A percentile compares a stretch with the other conserved stretches of the same genome.
Conservation (phyloP, 1,140 invertebrate genomes). For the Prorops nasuta region DNA sequence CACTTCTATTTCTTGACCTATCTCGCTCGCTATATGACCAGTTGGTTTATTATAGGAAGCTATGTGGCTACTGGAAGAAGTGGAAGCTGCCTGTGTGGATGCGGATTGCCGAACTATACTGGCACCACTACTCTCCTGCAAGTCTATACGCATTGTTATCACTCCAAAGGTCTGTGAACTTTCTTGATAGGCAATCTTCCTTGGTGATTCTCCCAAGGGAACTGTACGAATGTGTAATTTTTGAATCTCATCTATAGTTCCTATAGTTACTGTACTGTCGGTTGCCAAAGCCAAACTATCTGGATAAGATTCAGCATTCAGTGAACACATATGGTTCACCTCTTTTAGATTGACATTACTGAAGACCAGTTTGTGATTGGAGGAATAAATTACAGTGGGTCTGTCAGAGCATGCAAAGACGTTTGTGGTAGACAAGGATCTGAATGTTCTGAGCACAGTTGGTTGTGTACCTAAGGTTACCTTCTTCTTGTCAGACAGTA, state of each 20-base stretch:
- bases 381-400: constrained; percentile 98
- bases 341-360: constrained; percentile 99
- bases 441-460: constrained; percentile 88
- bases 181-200: constrained; percentile 94
- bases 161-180: constrained; percentile 93
- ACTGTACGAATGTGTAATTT: constrained; percentile 96
- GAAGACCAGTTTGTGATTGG: constrained; percentile 98
- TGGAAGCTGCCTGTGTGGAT: constrained; percentile 67
- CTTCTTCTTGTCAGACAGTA: constrained; percentile 80
- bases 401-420: constrained; percentile 98
- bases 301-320: constrained; percentile 92
- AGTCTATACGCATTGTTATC: constrained; percentile 85
- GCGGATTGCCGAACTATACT: constrained; percentile 73
- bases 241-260: constrained; percentile 98
- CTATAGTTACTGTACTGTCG: constrained; percentile 91
- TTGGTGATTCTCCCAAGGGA: constrained; percentile 88
- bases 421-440: constrained; percentile 89
- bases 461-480: constrained; percentile 97
- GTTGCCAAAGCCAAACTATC: constrained; percentile 94
- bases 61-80: constrained; percentile 51
- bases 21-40: constrained; percentile 58
- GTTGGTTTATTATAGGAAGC: constrained; percentile 56
- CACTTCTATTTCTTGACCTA: constrained; percentile 85
- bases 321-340: constrained; percentile 97
- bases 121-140: constrained; percentile 70